phyloP scores from a whole-genome alignment of 2,113 vertebrate genomes.

The Hyperopisus bebe region DNA sequence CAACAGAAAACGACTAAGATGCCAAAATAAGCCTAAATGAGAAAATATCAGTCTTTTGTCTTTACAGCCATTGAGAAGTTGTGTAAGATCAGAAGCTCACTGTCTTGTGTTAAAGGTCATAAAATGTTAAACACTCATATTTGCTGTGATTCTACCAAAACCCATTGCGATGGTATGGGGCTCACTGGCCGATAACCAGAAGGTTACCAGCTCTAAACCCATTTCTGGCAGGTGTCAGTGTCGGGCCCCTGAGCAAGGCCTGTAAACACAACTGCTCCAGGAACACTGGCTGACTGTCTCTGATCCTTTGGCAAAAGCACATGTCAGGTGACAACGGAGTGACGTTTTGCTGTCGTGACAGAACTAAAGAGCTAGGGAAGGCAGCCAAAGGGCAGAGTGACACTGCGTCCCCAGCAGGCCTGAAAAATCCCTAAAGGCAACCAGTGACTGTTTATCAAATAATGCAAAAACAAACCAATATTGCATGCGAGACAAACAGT shows the following conservation, averaged over 20 bases:
- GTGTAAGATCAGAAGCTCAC: not conserved
- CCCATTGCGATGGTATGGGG: not conserved
- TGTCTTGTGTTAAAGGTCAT: not conserved
- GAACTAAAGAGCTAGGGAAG: too few relatives aligned
- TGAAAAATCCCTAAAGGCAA: not conserved
- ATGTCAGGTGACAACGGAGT: not conserved
- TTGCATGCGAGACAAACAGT: not conserved
- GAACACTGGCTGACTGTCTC: not conserved
- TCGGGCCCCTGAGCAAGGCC: not conserved
- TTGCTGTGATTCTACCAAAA: not conserved
- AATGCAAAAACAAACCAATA: not conserved
- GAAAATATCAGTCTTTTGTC: not conserved
- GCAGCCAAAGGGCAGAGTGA: not conserved
- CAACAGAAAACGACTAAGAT: not conserved
- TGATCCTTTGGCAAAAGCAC: not conserved
- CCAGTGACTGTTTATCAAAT: not conserved
- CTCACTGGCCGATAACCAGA: not conserved
- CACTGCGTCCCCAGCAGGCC: not conserved
- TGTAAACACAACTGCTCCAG: not conserved
- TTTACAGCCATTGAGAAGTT: not conserved
- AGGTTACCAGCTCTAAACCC: not conserved
- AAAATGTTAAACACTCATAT: not conserved
- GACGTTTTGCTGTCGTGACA: not conserved
- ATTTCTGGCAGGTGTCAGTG: not conserved
- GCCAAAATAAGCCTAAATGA: not conserved